A percentile compares a stretch with the other conserved stretches of the same genome.
These are phyloP conservation scores for Drosophila mayaguana DNA, from an alignment of 2,888 invertebrate genomes.

Conservation along the genomic window DNA sequence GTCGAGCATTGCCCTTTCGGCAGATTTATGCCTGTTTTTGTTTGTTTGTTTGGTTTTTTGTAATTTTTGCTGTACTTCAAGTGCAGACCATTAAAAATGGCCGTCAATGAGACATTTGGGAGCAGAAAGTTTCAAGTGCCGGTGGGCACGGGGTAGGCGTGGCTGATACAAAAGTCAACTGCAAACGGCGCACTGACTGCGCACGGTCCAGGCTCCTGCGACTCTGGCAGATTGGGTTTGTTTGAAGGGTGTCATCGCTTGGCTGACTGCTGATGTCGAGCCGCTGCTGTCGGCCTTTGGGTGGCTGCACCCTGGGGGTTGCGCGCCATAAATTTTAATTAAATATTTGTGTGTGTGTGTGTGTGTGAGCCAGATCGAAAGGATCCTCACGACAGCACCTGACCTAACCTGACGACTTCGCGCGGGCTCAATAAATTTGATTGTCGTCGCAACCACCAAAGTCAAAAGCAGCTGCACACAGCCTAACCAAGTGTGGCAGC, in stretches of 20 bases:
- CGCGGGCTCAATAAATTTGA: conserved; percentile 67
- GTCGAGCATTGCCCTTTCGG: neutral
- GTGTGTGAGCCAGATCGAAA: conserved; percentile 49
- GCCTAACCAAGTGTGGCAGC: conserved; percentile 22
- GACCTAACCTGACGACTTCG: conserved; percentile 46
- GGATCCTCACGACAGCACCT: conserved; percentile 51
- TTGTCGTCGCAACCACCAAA: conserved; percentile 65
- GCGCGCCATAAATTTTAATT: conserved; percentile 77
- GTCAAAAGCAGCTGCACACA: conserved; percentile 4
- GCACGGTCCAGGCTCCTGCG: conserved; percentile 2
- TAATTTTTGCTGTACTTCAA: conserved; percentile 55
- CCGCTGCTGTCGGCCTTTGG: conserved; percentile 28
- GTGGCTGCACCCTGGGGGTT: conserved; percentile 62
- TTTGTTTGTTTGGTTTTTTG: conserved; percentile 27
- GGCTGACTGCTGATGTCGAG: conserved; percentile 50
- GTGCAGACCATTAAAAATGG: conserved; percentile 73
- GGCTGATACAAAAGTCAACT: conserved; percentile 40
- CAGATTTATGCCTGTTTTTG: conserved; percentile 28
- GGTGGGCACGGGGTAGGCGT: neutral
- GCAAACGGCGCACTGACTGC: conserved; percentile 3
- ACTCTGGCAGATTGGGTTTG: neutral
- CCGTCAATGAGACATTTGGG: conserved; percentile 76
- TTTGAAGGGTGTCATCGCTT: conserved; percentile 70
- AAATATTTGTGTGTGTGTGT: conserved; percentile 69
- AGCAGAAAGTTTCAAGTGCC: conserved; percentile 58